Percentiles rank a stretch among this genome's conserved stretches.
Conservation (phyloP, 2,797 vertebrate species). For the Manis javanica region DNA sequence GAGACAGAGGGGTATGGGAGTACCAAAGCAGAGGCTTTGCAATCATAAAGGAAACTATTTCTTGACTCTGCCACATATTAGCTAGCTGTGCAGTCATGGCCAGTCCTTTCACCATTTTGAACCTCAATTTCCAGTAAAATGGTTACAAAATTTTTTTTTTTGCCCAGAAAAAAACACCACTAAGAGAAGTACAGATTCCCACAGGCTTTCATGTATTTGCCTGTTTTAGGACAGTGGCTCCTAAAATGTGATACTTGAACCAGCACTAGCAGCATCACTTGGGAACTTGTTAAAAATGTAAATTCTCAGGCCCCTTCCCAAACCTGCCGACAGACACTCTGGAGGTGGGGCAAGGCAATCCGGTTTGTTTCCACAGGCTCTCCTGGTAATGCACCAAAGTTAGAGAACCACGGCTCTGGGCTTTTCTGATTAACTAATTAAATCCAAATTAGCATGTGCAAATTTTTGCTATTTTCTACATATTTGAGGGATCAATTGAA, state of each 20-base stretch:
- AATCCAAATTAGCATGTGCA: not conserved
- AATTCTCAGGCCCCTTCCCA: not conserved
- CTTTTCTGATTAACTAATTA: not conserved
- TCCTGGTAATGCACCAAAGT: not conserved
- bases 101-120: not conserved
- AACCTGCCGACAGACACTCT: not conserved
- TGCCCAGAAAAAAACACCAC: not conserved
- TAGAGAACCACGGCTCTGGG: not conserved
- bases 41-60: not conserved
- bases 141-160: not conserved
- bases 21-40: not conserved
- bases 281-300: not conserved
- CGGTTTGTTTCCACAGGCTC: not conserved
- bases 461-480: not conserved
- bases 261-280: not conserved
- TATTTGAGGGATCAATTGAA: not conserved
- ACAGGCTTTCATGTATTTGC: not conserved
- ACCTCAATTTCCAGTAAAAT: not conserved
- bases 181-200: not conserved
- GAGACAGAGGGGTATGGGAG: rapidly evolving
- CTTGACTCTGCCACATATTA: not conserved
- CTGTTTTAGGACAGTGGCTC: not conserved
- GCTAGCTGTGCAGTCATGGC: not conserved
- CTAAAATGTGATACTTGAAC: not conserved
- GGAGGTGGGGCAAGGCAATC: not conserved